Base-by-base conservation (phyloP, 2,888 invertebrate genomes). In the Drosophila stalkeri region DNA sequence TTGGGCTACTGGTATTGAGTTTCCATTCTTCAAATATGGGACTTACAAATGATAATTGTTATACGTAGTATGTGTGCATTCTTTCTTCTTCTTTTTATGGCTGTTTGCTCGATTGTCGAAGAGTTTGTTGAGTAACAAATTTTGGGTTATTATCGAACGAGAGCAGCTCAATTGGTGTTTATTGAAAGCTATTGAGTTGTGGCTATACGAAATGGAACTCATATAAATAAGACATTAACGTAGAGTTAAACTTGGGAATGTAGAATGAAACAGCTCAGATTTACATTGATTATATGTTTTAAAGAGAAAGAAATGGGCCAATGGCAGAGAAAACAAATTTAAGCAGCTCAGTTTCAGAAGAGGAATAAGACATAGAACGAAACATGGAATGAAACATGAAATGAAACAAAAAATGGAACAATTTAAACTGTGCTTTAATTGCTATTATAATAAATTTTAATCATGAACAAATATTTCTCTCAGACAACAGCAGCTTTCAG, bases 1-100 rank as follows among this genome's bases (percentile, higher is more conserved):
- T 47, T 46, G 35, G 56, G 77, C 72, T 65, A 61, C 80, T 64
- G 75, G 62, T 79, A 43, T 79, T 55, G 9, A 59, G 33, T 69
- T 68, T 55, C 67, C 64, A 23, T 55, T 41, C 55, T 81, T 61
- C 60, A 51, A 71, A 71, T 60, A 47, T 62, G 39, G 35, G 31
- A 4, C 39, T 46, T 56, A 35, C 55, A 23, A 27, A 20, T 27
- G 43, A 62, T 63, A 44, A 23, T 54, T 43, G 23, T 44, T 63
- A 27, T 27, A 27, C 27, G 27, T 27, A 27, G 27, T 27, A 27
- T 27, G 27, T 27, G 27, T 35, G 43, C 43, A 16, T 8, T 33
- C 8, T 9, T 5, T 35, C 16, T 47, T 35, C 11, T 8, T 33
- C 8, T 9, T 5, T 35, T 18, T 47, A 20, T 49, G n/a, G 9